Percentiles rank a stretch among this genome's conserved stretches.
Conservation (phyloP, 2,888 invertebrate genomes). For the Acleris laterana region DNA sequence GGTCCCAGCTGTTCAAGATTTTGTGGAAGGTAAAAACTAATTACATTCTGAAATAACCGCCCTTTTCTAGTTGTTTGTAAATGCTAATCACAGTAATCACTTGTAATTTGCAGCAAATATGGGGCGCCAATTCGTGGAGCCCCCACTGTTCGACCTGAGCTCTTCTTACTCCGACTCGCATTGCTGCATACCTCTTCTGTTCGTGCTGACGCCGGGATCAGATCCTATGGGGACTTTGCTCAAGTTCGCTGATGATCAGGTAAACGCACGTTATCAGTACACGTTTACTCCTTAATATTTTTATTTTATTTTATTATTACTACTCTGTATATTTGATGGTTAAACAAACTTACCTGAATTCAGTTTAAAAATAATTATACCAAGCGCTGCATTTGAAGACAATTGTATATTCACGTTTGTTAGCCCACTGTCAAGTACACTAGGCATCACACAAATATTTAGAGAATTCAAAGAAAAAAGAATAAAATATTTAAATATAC, state of each 20-base stretch:
- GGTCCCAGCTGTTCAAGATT: slow-evolving; percentile 89
- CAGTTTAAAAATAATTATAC: no score
- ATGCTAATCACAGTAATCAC: no score
- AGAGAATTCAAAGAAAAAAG: no score
- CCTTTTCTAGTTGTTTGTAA: no score
- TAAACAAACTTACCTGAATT: no score
- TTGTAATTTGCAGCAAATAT: slow-evolving; percentile 83
- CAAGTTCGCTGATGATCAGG: slow-evolving; percentile 96
- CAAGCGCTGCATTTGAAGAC: no score
- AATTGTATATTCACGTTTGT: no score
- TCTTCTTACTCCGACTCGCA: slow-evolving; percentile 94
- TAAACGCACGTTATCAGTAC: slow-evolving; percentile 38
- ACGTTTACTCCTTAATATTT: neutral
- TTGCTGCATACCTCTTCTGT: slow-evolving; percentile 94
- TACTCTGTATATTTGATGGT: no score
- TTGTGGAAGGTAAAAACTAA: slow-evolving; percentile 83
- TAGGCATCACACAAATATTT: no score
- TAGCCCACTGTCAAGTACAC: no score
- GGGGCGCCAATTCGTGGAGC: slow-evolving; percentile 92
- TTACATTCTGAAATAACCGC: neutral
- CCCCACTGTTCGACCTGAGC: slow-evolving; percentile 94
- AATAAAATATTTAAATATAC: no score
- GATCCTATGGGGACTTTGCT: slow-evolving; percentile 95
- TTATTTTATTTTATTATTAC: no score
- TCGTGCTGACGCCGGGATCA: slow-evolving; percentile 95